Base-by-base conservation (phyloP, 2,113 vertebrate genomes). In the Cisticola juncidis region DNA sequence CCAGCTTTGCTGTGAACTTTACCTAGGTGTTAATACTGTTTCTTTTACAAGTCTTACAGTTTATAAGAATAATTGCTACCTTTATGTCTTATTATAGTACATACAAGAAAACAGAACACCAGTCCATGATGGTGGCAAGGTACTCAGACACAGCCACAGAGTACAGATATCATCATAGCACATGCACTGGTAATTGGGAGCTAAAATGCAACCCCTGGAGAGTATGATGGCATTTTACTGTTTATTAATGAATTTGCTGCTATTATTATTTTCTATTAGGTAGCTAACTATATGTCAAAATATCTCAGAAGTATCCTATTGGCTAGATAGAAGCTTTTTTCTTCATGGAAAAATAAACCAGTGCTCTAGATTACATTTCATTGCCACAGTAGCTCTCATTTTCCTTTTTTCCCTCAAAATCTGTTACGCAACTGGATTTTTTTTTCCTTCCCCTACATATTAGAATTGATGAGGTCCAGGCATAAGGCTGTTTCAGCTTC, bases 381-480 rank as follows among this genome's bases (percentile, higher is more conserved):
- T 18, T 48, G 33, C 8, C 31, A 54, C n/a, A 83, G 33, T 45
- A 80, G 4, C 7, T 40, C 7, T 54, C 20, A 33, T 42, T 73
- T 57, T 58, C 14, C 15, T 2, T 50, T 80, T 53, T 19, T 0
- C 5, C 14, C 19, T 6, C 1, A 50, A 57, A 53, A 53, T 20
- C 48, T 23, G 3, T 83, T 50, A 50, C 57, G 50, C 12, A 45
- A 16, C 2, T 66, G 38, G 23, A 69, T 70, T 79, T 26, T 36
- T 60, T 7, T 5, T 44, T 44, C 42, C 42, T 21, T 1, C 19
- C 25, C 5, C 12, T 28, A 13, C 8, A 31, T 21, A 22, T 74
- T 89, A 56, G 22, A 85, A 4, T 22, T 90, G n/a, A 51, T 84
- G n/a, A 76, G 4, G 40, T 61, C 42, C 74, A 85, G 53, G 9